These are phyloP conservation scores for Strix uralensis DNA, from an alignment of 2,113 vertebrate species.

Conservation along the genomic window DNA sequence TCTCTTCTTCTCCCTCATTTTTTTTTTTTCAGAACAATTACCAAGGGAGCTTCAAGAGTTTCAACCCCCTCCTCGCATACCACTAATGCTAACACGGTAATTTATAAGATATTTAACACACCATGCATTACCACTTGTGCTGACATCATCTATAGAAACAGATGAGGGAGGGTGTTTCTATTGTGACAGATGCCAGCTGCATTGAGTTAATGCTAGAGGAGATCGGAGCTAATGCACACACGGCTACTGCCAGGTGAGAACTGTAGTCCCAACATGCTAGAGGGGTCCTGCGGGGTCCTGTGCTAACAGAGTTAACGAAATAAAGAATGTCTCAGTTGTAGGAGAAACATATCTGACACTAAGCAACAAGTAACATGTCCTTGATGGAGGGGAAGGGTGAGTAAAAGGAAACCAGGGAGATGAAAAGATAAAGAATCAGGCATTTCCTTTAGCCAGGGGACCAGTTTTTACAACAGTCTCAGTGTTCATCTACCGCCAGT, in stretches of 20 bases:
- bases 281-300: conserved; percentile 67
- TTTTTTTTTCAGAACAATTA: conserved; percentile 34
- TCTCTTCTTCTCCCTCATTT: conserved; percentile 48
- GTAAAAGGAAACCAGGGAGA: conserved; percentile 67
- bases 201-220: conserved; percentile 87
- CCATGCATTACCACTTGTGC: conserved; percentile 91
- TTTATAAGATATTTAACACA: conserved; percentile 84
- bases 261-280: conserved; percentile 76
- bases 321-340: conserved; percentile 67
- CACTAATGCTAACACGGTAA: conserved; percentile 87
- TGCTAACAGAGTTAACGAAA: conserved; percentile 52
- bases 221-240: conserved; percentile 74
- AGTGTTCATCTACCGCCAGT: not conserved
- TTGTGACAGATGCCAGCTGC: conserved; percentile 87
- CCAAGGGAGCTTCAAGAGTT: conserved; percentile 67
- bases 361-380: conserved; percentile 72
- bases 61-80: conserved; percentile 86
- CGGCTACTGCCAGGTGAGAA: conserved; percentile 73
- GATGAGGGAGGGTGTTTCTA: conserved; percentile 83
- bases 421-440: conserved; percentile 89
- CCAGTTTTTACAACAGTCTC: not conserved
- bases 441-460: conserved; percentile 66
- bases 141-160: conserved; percentile 88
- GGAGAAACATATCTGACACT: conserved; percentile 74
- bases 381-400: conserved; percentile 70